These are phyloP conservation scores for Reticulitermes speratus DNA, from an alignment of 1,140 invertebrate species.

Conservation along the genomic window DNA sequence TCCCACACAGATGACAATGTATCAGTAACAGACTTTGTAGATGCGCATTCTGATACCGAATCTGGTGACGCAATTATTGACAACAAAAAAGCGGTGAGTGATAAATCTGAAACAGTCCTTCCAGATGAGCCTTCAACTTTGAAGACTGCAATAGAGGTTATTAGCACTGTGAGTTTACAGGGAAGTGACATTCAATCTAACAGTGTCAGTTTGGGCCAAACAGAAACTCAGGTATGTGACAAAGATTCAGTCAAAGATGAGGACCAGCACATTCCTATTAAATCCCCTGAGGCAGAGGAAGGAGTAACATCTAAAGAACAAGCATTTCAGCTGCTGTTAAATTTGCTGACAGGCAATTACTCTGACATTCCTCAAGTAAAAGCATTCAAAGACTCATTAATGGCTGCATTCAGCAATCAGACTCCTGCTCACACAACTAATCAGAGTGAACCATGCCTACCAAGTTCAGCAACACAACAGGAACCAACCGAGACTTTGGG, in stretches of 20 bases:
- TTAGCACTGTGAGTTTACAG: background rate
- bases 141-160: background rate
- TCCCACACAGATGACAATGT: slow-evolving; percentile 32
- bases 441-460: background rate
- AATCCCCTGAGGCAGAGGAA: slow-evolving; percentile 16
- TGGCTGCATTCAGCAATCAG: background rate
- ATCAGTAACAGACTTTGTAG: slow-evolving; percentile 34
- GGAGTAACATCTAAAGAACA: slow-evolving; percentile 16
- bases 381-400: slow-evolving; percentile 11
- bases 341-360: background rate
- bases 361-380: slow-evolving; percentile 17
- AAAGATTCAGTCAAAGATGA: background rate
- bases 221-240: background rate
- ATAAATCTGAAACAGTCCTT: slow-evolving; percentile 26
- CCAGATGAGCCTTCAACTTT: background rate
- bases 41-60: slow-evolving; percentile 32
- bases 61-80: slow-evolving; percentile 29
- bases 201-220: background rate
- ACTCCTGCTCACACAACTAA: background rate
- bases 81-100: slow-evolving; percentile 35
- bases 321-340: slow-evolving; percentile 21
- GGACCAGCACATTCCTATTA: slow-evolving; percentile 24
- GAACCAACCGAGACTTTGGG: background rate
- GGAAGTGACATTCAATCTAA: background rate
- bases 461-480: background rate